Conservation (phyloP, 2,888 invertebrate species). For the Chydorus sphaericus region DNA sequence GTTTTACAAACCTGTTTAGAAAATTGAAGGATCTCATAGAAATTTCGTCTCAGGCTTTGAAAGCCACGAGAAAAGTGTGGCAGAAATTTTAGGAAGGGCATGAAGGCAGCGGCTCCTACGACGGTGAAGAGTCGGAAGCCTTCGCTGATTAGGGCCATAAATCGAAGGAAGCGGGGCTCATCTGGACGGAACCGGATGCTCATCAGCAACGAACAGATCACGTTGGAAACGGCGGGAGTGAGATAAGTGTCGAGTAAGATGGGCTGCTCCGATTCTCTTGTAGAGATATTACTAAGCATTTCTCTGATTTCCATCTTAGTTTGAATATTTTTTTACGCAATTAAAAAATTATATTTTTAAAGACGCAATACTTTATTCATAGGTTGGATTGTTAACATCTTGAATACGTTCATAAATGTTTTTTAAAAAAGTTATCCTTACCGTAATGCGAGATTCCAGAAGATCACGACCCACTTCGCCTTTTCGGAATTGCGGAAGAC, state of each 20-base stretch:
- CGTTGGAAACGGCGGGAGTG: constrained; percentile 71
- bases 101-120: constrained; percentile 64
- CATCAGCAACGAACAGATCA: constrained; percentile 82
- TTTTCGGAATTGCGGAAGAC: constrained; percentile 73
- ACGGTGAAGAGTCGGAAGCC: constrained; percentile 77
- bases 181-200: constrained; percentile 66
- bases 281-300: constrained; percentile 48
- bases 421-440: no score
- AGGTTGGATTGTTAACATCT: not conserved
- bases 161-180: constrained; percentile 57
- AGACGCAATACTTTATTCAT: no score
- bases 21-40: constrained; percentile 69
- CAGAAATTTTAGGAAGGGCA: constrained; percentile 55
- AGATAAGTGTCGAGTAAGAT: constrained; percentile 58
- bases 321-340: no score
- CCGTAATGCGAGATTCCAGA: constrained; percentile 74
- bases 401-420: no score
- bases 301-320: constrained; percentile 65
- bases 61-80: no score
- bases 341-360: no score
- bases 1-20: constrained; percentile 66
- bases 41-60: no score
- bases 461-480: constrained; percentile 65
- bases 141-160: constrained; percentile 73
- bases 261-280: constrained; percentile 46